Percentiles rank a stretch among this genome's conserved stretches.
phyloP scores from a whole-genome alignment of 2,797 vertebrate species.

The Hybognathus amarus region DNA sequence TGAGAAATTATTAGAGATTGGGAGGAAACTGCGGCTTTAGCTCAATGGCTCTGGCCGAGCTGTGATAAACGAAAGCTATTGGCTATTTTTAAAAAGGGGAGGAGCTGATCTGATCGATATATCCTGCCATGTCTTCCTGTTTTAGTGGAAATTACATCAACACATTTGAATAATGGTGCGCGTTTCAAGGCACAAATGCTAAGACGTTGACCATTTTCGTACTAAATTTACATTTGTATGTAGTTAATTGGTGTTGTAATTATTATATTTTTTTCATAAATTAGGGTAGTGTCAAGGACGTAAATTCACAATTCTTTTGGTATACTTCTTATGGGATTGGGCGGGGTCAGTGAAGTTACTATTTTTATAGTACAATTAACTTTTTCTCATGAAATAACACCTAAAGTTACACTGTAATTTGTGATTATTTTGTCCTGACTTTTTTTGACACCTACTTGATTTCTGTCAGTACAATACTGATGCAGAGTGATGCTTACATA shows the following conservation, averaged over 20 bases:
- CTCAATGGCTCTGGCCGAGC: too few relatives aligned
- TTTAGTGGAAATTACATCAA: too few relatives aligned
- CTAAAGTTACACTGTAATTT: background rate
- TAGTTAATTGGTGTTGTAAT: background rate
- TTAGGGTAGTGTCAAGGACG: background rate
- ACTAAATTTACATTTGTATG: background rate
- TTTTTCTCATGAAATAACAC: background rate
- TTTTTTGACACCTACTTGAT: constrained; percentile 56
- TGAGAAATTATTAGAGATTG: too few relatives aligned
- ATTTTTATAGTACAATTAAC: background rate
- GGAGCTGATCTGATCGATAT: too few relatives aligned
- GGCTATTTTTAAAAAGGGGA: too few relatives aligned
- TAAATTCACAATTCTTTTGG: background rate
- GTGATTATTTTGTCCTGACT: background rate
- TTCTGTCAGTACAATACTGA: constrained; percentile 23
- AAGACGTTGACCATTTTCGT: background rate
- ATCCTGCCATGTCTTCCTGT: too few relatives aligned
- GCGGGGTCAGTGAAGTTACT: background rate
- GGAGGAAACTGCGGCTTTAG: too few relatives aligned
- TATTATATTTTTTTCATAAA: background rate
- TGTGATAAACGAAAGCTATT: too few relatives aligned
- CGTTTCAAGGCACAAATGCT: background rate
- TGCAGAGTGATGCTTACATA: background rate
- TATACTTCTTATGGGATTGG: background rate
- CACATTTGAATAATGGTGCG: too few relatives aligned